These are phyloP conservation scores for Copsychus sechellarum DNA, from an alignment of 2,113 vertebrate species.

Conservation along the genomic window DNA sequence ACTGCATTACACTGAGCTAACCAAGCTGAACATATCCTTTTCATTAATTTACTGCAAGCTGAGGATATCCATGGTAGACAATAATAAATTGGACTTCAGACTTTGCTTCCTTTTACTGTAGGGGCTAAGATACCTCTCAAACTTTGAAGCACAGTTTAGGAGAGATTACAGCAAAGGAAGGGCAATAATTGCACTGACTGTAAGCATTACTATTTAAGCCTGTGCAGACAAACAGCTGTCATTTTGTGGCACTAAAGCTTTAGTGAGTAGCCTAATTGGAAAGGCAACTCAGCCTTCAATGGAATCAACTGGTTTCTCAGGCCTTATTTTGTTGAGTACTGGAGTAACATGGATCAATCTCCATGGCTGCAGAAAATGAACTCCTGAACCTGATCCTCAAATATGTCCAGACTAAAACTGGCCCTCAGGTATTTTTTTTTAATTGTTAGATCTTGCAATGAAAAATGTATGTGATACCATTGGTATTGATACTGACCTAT, in stretches of 20 bases:
- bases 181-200: background rate
- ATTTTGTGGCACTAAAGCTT: background rate
- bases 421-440: background rate
- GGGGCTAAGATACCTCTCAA: background rate
- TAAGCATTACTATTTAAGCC: background rate
- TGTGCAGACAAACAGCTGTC: background rate
- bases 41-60: background rate
- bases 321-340: background rate
- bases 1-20: background rate
- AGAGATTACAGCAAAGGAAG: background rate
- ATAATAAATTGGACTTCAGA: background rate
- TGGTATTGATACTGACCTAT: background rate
- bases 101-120: background rate
- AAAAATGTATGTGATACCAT: background rate
- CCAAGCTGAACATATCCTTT: background rate
- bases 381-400: background rate
- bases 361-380: background rate
- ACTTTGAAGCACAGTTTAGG: background rate
- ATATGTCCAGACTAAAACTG: background rate
- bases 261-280: background rate
- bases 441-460: background rate
- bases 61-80: background rate
- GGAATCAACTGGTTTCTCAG: background rate
- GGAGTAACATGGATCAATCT: background rate
- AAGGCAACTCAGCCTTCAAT: background rate